Percentiles rank a stretch among this genome's conserved stretches.
Evolutionary conservation across 2,888 invertebrate genomes (phyloP).

Genomic region (Cephus runcator): DNA sequence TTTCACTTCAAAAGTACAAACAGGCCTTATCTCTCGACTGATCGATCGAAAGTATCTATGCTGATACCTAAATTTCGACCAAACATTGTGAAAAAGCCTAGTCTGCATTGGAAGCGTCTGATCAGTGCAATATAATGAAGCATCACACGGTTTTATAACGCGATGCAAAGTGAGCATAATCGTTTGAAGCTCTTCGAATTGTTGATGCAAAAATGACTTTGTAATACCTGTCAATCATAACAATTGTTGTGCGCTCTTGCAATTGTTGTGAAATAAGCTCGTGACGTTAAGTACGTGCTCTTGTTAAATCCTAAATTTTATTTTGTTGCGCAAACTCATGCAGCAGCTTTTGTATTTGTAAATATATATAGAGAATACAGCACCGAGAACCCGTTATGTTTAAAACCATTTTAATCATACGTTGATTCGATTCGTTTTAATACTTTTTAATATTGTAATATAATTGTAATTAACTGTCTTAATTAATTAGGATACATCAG

Average conservation of each 20-base stretch:
- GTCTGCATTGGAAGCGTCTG: not conserved
- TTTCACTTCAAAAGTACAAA: conserved; percentile 42
- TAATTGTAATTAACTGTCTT: conserved; percentile 28
- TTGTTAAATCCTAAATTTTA: not conserved
- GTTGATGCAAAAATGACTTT: not conserved
- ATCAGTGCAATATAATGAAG: conserved; percentile 27
- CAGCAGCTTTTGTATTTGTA: not conserved
- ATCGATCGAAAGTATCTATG: conserved; percentile 26
- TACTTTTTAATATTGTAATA: conserved; percentile 29
- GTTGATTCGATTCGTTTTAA: not conserved
- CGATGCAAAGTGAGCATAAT: not conserved
- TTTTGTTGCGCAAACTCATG: not conserved
- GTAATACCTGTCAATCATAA: not conserved
- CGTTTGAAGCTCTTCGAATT: not conserved
- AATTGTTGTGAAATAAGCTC: not conserved
- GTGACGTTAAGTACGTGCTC: not conserved
- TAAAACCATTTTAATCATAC: not conserved
- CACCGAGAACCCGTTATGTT: not conserved
- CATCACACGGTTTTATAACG: not conserved
- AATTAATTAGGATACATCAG: conserved; percentile 9
- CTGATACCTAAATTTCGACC: conserved; percentile 32
- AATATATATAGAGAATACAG: not conserved
- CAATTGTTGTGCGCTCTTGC: not conserved
- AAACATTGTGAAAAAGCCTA: conserved; percentile 30
- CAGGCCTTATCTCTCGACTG: conserved; percentile 33